Evolutionary conservation across 2,113 vertebrate species (phyloP).

Genomic region (Eulacestoma nigropectus): DNA sequence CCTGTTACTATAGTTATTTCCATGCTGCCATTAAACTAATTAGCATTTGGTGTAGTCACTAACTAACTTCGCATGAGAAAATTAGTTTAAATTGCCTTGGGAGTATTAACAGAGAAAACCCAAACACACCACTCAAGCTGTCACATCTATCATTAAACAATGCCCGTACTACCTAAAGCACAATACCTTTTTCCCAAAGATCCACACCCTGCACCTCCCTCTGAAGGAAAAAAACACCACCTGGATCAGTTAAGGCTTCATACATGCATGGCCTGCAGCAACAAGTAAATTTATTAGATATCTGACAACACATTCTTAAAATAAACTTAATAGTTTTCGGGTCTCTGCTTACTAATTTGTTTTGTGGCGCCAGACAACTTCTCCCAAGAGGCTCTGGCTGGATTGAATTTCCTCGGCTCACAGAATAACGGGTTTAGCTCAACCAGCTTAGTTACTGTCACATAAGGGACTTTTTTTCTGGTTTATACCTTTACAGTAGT

Average conservation of each 20-base stretch:
- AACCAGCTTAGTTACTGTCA: not conserved
- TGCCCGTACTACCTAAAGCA: slow-evolving; percentile 8
- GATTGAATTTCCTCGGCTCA: not conserved
- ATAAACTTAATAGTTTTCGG: slow-evolving; percentile 69
- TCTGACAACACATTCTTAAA: slow-evolving; percentile 71
- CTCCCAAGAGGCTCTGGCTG: not conserved
- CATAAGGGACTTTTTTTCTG: not conserved
- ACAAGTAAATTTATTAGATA: slow-evolving; percentile 67
- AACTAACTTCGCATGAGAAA: not conserved
- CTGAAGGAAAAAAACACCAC: slow-evolving; percentile 23
- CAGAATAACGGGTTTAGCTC: slow-evolving; percentile 39
- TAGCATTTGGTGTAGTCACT: not conserved
- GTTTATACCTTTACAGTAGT: not conserved
- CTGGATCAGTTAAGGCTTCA: slow-evolving; percentile 56
- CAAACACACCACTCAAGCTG: not conserved
- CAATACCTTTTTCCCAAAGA: slow-evolving; percentile 5
- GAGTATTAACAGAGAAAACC: not conserved
- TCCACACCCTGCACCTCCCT: slow-evolving; percentile 40
- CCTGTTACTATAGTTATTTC: not conserved
- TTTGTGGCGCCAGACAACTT: slow-evolving; percentile 71
- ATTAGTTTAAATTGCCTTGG: not conserved
- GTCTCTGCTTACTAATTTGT: slow-evolving; percentile 66
- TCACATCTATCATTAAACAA: not conserved
- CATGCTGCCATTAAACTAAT: not conserved
- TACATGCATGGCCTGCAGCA: slow-evolving; percentile 59